Base-by-base conservation (phyloP, 1,140 invertebrate species). In the Drosophila murphyi region DNA sequence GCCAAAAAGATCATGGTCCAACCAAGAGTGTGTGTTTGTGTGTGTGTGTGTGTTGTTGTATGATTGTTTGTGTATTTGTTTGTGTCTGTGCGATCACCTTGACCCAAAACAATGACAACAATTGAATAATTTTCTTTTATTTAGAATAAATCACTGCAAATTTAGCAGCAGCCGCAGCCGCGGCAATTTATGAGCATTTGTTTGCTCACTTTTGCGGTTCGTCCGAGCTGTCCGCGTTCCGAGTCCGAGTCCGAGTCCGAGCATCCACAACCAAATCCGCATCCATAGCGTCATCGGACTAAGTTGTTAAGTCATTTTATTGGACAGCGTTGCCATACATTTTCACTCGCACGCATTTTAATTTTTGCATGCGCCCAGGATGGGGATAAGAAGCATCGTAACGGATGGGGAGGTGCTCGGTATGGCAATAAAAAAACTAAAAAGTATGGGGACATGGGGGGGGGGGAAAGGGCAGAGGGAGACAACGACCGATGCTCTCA, bases 111-210 rank as follows among this genome's bases (percentile, higher is more conserved):
- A 74, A 70, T 77, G 79, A 80, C 88, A 80, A 78, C 86, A 90
- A 90, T 90, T 90, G 86, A 86, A 90, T 85, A 90, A 90, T 90
- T 90, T 89, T 89, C 86, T 83, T 88, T 88, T 88, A 88, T 88
- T 88, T 88, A 88, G 83, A 88, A 88, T 88, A 88, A 88, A 88
- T 88, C 85, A 88, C 83, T 59, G 80, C 62, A 59, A 88, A 88
- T 89, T 88, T 88, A 88, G 79, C 79, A 74, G 76, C 87, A 89
- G 81, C 73, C 60, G 62, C 50, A 61, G 62, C 64, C 20, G 20
- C 20, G 1, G 20, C 20, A 87, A 87, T 87, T 87, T 87, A 88
- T 83, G 83, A 83, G 80, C 80, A 83, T 86, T 81, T 76, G 78
- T 74, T 81, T 41, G 43, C 34, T 56, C 56, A 70, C 67, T 20